Conservation (phyloP, 2,797 vertebrate genomes). For the Erpetoichthys calabaricus region DNA sequence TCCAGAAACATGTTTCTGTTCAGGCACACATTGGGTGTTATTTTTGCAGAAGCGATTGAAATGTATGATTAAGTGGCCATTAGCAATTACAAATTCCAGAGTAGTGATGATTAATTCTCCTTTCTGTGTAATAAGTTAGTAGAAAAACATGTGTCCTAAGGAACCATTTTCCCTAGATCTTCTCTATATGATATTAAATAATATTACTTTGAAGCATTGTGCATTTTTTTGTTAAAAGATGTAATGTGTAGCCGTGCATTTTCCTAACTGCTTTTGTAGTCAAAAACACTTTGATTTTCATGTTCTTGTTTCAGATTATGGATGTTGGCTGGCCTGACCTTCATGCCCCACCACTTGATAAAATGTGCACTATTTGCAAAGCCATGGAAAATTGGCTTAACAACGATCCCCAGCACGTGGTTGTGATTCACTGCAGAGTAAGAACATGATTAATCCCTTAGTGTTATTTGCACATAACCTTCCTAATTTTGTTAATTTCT, state of each 20-base stretch:
- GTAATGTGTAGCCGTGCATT: too few relatives aligned
- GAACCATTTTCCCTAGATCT: not conserved
- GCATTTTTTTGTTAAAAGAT: too few relatives aligned
- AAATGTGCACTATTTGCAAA: slow-evolving; percentile 91
- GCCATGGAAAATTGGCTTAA: slow-evolving; percentile 89
- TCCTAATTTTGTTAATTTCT: too few relatives aligned
- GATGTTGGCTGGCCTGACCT: slow-evolving; percentile 91
- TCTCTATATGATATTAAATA: not conserved
- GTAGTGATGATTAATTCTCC: too few relatives aligned
- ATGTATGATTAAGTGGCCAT: too few relatives aligned
- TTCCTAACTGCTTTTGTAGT: too few relatives aligned
- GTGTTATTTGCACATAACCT: too few relatives aligned
- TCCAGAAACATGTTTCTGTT: too few relatives aligned
- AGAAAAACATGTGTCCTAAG: not conserved
- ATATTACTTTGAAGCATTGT: not conserved
- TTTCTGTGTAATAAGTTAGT: too few relatives aligned
- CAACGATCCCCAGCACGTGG: slow-evolving; percentile 71
- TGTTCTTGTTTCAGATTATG: slow-evolving; percentile 56
- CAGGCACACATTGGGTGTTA: too few relatives aligned
- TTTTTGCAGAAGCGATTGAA: too few relatives aligned
- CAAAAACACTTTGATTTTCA: not conserved
- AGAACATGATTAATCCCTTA: slow-evolving; percentile 21
- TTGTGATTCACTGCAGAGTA: slow-evolving; percentile 87
- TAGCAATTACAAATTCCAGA: too few relatives aligned
- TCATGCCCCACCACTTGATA: slow-evolving; percentile 83